phyloP scores from a whole-genome alignment of 2,888 invertebrate species.

The Amphipoea oculea region DNA sequence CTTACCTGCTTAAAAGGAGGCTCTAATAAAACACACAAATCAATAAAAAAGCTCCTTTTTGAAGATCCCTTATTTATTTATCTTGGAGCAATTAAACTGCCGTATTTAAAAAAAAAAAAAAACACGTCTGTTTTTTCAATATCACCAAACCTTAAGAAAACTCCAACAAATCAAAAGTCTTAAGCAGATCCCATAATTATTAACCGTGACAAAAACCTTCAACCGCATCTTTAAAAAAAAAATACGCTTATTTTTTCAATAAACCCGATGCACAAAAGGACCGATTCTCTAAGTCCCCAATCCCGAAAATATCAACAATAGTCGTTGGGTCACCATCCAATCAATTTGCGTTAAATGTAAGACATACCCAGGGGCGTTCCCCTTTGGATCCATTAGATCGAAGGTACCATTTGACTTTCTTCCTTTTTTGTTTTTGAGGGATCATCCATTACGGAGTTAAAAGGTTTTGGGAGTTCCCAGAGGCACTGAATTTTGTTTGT shows the following conservation, averaged over 20 bases:
- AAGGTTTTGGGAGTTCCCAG: slow-evolving; percentile 71
- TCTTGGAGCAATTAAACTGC: neutral
- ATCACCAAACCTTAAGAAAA: neutral
- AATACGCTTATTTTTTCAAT: neutral
- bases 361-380: slow-evolving; percentile 75
- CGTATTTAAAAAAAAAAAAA: neutral
- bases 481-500: slow-evolving; percentile 56
- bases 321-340: slow-evolving; percentile 70
- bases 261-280: slow-evolving; percentile 30
- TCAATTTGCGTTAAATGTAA: slow-evolving; percentile 77
- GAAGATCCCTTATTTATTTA: neutral
- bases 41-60: neutral
- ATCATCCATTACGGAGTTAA: slow-evolving; percentile 82
- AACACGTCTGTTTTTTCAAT: neutral
- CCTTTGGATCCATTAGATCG: slow-evolving; percentile 81
- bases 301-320: slow-evolving; percentile 56
- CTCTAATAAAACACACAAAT: neutral
- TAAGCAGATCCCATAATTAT: neutral
- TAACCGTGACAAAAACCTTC: neutral
- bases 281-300: slow-evolving; percentile 30
- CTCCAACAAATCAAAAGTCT: neutral
- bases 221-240: slow-evolving; percentile 3
- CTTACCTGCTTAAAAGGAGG: neutral
- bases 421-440: slow-evolving; percentile 79
- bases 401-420: slow-evolving; percentile 76